Conservation (phyloP, 2,888 invertebrate genomes). For the Polia nebulosa region DNA sequence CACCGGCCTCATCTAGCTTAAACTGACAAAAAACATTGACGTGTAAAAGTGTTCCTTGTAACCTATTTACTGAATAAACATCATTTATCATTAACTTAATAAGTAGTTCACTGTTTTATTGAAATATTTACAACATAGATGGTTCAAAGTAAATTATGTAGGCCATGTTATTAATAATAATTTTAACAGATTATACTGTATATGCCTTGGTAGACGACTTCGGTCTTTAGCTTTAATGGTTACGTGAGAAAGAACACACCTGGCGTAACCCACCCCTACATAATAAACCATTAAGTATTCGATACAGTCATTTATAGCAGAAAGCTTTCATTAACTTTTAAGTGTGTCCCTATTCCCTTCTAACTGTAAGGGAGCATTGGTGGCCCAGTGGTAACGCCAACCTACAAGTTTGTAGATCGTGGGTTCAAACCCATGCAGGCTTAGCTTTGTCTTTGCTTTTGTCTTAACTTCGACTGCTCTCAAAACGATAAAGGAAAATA, state of each 20-base stretch:
- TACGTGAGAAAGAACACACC: conserved; percentile 37
- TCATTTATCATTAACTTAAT: no score
- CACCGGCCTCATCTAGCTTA: no score
- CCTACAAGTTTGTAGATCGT: no score
- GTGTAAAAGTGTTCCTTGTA: no score
- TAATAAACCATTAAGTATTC: conserved; percentile 22
- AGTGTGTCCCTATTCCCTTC: background rate
- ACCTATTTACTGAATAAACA: no score
- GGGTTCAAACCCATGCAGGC: no score
- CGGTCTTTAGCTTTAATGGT: background rate
- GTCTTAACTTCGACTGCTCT: no score
- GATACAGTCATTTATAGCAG: conserved; percentile 5
- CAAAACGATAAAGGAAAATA: no score
- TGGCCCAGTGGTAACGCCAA: background rate
- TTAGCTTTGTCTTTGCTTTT: no score
- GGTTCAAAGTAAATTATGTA: background rate
- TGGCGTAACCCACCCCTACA: conserved; percentile 9
- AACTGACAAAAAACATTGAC: background rate
- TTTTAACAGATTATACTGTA: background rate
- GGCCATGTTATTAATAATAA: conserved; percentile 1
- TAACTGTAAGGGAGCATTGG: background rate
- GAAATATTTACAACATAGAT: background rate
- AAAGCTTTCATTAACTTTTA: background rate
- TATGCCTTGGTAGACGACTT: conserved; percentile 21
- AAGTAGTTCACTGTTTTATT: background rate